phyloP scores from a whole-genome alignment of 2,113 vertebrate genomes.

The Pseudonaja textilis region DNA sequence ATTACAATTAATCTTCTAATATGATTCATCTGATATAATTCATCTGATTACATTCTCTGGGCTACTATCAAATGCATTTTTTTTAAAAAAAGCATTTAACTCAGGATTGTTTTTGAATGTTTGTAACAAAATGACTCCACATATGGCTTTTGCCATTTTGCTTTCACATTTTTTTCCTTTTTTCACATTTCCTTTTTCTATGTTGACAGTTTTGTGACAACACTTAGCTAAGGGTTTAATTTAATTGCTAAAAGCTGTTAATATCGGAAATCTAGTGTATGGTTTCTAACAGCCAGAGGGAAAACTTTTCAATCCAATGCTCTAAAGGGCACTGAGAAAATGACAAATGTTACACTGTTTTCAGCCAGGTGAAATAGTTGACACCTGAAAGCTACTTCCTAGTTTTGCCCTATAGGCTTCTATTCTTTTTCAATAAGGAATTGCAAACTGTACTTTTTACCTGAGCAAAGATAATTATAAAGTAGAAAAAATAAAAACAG shows the following conservation, averaged over 20 bases:
- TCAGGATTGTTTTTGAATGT: background rate
- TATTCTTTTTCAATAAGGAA: background rate
- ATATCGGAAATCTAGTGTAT: background rate
- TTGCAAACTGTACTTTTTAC: background rate
- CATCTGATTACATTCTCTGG: background rate
- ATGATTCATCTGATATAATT: background rate
- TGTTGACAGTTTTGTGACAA: background rate
- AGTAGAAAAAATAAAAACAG: background rate
- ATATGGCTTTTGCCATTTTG: background rate
- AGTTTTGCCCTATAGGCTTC: background rate
- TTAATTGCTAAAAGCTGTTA: background rate
- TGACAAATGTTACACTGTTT: background rate
- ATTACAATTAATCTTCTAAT: background rate
- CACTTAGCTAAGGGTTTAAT: background rate
- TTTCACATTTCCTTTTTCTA: background rate
- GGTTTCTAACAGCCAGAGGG: background rate
- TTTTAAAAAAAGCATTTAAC: background rate
- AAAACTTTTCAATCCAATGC: background rate
- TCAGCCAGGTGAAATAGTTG: background rate
- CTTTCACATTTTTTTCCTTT: background rate
- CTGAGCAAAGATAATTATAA: background rate
- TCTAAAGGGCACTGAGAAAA: background rate
- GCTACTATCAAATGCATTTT: background rate
- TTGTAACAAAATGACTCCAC: conserved; percentile 5
- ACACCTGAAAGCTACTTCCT: background rate